phyloP scores from a whole-genome alignment of 2,888 invertebrate genomes.

The Villa cingulata region DNA sequence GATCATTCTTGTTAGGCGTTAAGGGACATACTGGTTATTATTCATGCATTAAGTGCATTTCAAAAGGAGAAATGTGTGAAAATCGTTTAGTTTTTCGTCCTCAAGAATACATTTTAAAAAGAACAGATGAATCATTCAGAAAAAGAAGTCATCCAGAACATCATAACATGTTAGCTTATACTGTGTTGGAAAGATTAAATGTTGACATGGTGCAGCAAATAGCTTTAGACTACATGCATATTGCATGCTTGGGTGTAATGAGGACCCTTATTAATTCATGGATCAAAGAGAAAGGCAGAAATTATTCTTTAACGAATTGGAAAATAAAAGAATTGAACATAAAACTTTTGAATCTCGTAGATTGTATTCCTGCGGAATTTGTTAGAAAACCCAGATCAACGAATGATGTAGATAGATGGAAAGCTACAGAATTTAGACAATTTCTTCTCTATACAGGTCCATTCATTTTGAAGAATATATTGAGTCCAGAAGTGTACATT shows the following conservation, averaged over 20 bases:
- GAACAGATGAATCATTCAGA: neutral
- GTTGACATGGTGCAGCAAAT: neutral
- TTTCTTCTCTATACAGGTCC: conserved; percentile 8
- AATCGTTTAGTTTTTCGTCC: neutral
- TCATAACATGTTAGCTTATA: neutral
- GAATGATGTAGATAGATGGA: conserved; percentile 3
- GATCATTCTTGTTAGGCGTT: neutral
- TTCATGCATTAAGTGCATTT: neutral
- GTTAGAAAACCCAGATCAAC: neutral
- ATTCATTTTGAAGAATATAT: neutral
- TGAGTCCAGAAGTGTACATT: conserved; percentile 8
- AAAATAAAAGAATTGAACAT: neutral
- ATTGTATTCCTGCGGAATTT: neutral
- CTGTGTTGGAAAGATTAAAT: neutral
- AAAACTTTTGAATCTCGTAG: neutral
- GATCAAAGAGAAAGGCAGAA: neutral
- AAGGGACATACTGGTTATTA: neutral
- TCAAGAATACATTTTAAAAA: neutral
- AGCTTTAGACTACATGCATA: conserved; percentile 2
- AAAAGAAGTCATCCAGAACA: neutral
- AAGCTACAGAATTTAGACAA: conserved; percentile 13
- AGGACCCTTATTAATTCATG: neutral
- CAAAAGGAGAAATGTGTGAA: neutral
- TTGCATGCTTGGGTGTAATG: neutral
- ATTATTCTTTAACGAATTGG: neutral